Evolutionary conservation across 2,888 invertebrate genomes (phyloP), one percentile per base, ranked within the genome.

Genomic region (Lepidocyrtoides sp.): DNA sequence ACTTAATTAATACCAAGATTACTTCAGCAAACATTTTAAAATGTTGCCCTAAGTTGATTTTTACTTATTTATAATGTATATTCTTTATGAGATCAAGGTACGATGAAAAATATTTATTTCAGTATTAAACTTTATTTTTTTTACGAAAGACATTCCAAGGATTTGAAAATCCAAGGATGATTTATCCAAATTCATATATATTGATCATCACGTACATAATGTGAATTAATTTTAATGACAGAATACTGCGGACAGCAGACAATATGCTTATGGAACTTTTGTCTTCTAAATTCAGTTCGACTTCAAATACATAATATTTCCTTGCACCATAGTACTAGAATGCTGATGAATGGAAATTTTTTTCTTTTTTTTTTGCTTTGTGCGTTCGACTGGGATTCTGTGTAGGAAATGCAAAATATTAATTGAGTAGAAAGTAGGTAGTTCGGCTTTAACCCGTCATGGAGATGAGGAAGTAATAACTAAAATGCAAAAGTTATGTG

Each of bases 81-180:
- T 20, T 69, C 17, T 20, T 41, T 14, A 32, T 57, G 26, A 26
- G 36, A 32, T 79, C 72, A 89, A 83, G 89, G 89, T 89, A 89
- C 89, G 51, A 51, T 89, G 72, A 89, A 89, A 72, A 81, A 89
- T 89, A 89, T 79, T 17, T 51, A 17, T 51, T 51, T 66, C 44
- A 2, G 1, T 44, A 36, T 36, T 41, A 29, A 26, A 29, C 5
- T 17, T 23, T 60, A 60, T 60, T 12, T 14, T 14, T 81, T 60
- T 36, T 82, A 89, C 89, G 89, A 89, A 89, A 89, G 89, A 89
- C 89, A 48, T 89, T 83, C 83, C 89, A 23, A 60, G 83, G 77
- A 82, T 10, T 54, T 17, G 14, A 29, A 5, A 44, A 32, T 89
- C 89, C 75, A 48, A 83, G 83, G 89, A 83, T 63, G 63, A 89